A percentile compares a stretch with the other conserved stretches of the same genome.
These are phyloP conservation scores for Tetramorium parvispinum DNA, from an alignment of 1,140 invertebrate genomes.

Conservation along the genomic window DNA sequence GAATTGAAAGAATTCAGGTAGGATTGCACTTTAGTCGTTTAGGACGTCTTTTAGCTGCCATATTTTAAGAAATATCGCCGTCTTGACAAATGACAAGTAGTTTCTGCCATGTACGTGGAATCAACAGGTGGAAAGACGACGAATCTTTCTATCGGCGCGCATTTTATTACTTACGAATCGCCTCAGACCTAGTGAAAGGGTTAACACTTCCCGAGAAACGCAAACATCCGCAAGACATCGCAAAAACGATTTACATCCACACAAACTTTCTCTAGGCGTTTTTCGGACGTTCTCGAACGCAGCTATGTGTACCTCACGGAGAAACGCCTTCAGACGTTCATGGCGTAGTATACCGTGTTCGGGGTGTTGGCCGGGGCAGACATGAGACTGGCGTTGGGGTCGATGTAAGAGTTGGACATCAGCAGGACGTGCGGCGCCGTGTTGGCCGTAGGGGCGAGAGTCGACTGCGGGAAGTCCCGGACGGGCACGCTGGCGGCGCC, in stretches of 20 bases:
- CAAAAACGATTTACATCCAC: neutral
- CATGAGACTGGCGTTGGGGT: constrained; percentile 75
- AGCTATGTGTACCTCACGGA: neutral
- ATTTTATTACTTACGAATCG: neutral
- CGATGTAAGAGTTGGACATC: constrained; percentile 66
- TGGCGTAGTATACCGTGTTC: constrained; percentile 85
- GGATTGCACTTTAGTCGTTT: neutral
- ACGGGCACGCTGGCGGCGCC: constrained; percentile 87
- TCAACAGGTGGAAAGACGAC: neutral
- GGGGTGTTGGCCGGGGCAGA: constrained; percentile 79
- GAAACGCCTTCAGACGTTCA: constrained; percentile 82
- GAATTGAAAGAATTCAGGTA: neutral
- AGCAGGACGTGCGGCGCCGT: constrained; percentile 56
- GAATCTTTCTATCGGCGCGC: neutral
- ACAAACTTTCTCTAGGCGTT: neutral
- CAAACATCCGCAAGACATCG: neutral
- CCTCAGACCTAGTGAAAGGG: neutral
- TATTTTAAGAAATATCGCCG: neutral
- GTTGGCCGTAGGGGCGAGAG: constrained; percentile 15
- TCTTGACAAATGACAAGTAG: neutral
- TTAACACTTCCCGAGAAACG: neutral
- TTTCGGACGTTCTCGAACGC: neutral
- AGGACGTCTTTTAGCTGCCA: neutral
- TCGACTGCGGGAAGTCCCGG: constrained; percentile 83
- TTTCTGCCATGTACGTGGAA: neutral